Conservation (phyloP, 2,888 invertebrate species). For the Diloba caeruleocephala region DNA sequence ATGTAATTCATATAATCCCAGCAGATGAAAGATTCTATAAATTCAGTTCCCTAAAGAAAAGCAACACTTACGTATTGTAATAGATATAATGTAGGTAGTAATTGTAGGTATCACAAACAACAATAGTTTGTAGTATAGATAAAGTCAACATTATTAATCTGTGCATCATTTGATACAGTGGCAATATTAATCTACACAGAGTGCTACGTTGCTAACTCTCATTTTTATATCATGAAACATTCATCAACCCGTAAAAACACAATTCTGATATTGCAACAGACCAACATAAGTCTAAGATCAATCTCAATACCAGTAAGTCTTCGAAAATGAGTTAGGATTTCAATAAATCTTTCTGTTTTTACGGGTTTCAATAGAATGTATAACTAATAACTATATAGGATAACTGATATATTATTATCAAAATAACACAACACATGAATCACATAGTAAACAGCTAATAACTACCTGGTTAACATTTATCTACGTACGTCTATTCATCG, state of each 20-base stretch:
- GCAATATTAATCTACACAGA: conserved; percentile 70
- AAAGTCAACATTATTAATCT: conserved; percentile 60
- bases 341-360: conserved; percentile 29
- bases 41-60: conserved; percentile 72
- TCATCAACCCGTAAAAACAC: conserved; percentile 47
- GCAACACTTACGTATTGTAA: conserved; percentile 67
- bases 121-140: conserved; percentile 53
- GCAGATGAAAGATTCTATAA: conserved; percentile 61
- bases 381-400: conserved; percentile 41
- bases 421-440: conserved; percentile 43
- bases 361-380: conserved; percentile 39
- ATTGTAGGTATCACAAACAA: conserved; percentile 46
- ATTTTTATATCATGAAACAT: conserved; percentile 28
- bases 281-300: neutral
- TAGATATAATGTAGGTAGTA: conserved; percentile 44
- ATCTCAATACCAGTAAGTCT: conserved; percentile 17
- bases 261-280: conserved; percentile 7
- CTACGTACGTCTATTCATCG: conserved; percentile 30
- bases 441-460: conserved; percentile 43
- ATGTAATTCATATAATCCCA: conserved; percentile 68
- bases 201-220: conserved; percentile 78
- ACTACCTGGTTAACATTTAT: conserved; percentile 40
- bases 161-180: conserved; percentile 70
- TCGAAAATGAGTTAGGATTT: conserved; percentile 13
- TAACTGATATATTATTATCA: conserved; percentile 28